phyloP scores from a whole-genome alignment of 2,113 vertebrate genomes.

The Coptodon bakossiorum region DNA sequence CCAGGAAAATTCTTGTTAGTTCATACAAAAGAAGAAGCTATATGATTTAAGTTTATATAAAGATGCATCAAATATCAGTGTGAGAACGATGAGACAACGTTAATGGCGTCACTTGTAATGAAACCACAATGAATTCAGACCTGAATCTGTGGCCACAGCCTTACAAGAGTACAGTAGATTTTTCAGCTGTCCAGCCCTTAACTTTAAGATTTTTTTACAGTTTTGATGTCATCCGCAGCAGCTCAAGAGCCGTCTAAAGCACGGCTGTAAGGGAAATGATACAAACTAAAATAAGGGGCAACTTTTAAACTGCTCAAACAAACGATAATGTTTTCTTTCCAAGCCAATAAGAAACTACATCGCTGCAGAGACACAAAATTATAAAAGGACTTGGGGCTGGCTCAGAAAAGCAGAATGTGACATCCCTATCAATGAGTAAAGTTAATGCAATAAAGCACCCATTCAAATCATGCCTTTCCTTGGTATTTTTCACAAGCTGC shows the following conservation, averaged over 20 bases:
- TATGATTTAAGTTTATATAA: neutral
- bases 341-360: neutral
- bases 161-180: neutral
- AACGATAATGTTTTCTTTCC: neutral
- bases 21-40: neutral
- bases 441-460: neutral
- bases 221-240: neutral
- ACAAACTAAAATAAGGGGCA: neutral
- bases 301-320: neutral
- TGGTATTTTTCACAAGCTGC: neutral
- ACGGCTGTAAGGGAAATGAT: neutral
- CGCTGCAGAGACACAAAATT: neutral
- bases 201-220: neutral
- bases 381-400: neutral
- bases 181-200: neutral
- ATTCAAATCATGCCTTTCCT: slow-evolving; percentile 4
- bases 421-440: neutral
- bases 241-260: neutral
- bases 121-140: neutral
- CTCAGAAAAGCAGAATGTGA: neutral
- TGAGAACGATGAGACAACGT: neutral
- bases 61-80: neutral
- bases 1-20: neutral
- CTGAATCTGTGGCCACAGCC: neutral
- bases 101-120: neutral